A percentile compares a stretch with the other conserved stretches of the same genome.
phyloP scores from a whole-genome alignment of 2,113 vertebrate species.

The Peromyscus californicus region DNA sequence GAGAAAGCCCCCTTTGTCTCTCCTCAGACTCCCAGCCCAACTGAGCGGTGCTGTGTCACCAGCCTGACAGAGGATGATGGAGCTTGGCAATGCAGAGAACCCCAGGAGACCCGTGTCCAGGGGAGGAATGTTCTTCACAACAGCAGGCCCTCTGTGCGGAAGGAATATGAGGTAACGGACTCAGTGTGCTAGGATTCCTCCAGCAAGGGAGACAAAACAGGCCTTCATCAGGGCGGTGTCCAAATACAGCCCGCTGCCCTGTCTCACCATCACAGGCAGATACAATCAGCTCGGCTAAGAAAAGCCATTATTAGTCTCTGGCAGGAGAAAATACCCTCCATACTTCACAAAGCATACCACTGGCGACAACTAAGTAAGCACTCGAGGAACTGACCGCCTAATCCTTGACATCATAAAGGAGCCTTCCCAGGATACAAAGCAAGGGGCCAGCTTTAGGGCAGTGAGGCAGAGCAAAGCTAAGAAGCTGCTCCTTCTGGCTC shows the following conservation, averaged over 20 bases:
- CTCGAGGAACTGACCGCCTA: slow-evolving; percentile 38
- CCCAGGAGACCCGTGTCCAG: slow-evolving; percentile 84
- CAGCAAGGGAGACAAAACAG: slow-evolving; percentile 75
- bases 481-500: not conserved
- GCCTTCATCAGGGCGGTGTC: slow-evolving; percentile 68
- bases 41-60: slow-evolving; percentile 80
- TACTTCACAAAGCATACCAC: slow-evolving; percentile 31
- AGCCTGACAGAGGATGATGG: slow-evolving; percentile 83
- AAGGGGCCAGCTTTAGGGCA: not conserved
- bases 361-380: not conserved
- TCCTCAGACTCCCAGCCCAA: slow-evolving; percentile 30
- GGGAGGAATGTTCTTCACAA: slow-evolving; percentile 86
- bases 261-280: slow-evolving; percentile 66
- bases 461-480: not conserved
- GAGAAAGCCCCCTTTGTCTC: slow-evolving; percentile 87
- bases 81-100: slow-evolving; percentile 83
- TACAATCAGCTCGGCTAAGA: slow-evolving; percentile 68
- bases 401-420: fast-evolving
- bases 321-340: slow-evolving; percentile 11
- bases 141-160: slow-evolving; percentile 88
- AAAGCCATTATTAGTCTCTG: slow-evolving; percentile 36
- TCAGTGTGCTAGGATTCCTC: slow-evolving; percentile 85
- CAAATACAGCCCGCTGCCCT: slow-evolving; percentile 40
- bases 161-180: slow-evolving; percentile 81
- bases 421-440: slow-evolving; percentile 26